These are phyloP conservation scores for Uloborus diversus DNA, from an alignment of 1,140 invertebrate species.

Conservation along the genomic window DNA sequence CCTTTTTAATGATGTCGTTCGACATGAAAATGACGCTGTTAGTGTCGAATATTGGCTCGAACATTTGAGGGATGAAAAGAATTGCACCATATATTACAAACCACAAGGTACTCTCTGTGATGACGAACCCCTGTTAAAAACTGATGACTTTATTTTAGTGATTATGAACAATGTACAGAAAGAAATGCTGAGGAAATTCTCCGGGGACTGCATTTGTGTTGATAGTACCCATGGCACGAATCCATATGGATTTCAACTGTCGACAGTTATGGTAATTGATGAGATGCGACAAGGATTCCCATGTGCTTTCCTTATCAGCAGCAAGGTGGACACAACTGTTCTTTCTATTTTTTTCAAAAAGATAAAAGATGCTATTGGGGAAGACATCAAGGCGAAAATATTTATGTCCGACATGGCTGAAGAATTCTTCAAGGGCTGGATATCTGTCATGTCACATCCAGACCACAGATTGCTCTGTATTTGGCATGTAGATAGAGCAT, in stretches of 20 bases:
- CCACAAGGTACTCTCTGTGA: not conserved
- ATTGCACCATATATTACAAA: not conserved
- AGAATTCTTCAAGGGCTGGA: slow-evolving; percentile 10
- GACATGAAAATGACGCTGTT: not conserved
- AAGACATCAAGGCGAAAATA: too few species aligned
- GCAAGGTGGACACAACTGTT: not conserved
- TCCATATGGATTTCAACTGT: not conserved
- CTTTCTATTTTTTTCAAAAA: not conserved
- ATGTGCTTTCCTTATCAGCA: not conserved
- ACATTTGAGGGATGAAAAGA: not conserved
- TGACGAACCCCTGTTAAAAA: not conserved
- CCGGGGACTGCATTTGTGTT: not conserved
- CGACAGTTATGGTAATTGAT: not conserved
- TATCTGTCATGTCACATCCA: not conserved
- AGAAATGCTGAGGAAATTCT: not conserved
- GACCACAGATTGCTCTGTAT: not conserved
- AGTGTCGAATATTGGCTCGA: slow-evolving; percentile 3
- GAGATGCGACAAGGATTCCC: slow-evolving; percentile 20
- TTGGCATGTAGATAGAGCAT: slow-evolving; percentile 15
- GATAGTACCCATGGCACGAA: slow-evolving; percentile 11
- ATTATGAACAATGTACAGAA: slow-evolving; percentile 3
- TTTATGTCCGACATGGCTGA: slow-evolving; percentile 41
- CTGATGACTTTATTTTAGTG: not conserved
- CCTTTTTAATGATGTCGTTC: too few species aligned
- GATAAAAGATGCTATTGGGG: not conserved